Base-by-base conservation (phyloP, 2,113 vertebrate genomes). In the Lamprologus tigripictilis region DNA sequence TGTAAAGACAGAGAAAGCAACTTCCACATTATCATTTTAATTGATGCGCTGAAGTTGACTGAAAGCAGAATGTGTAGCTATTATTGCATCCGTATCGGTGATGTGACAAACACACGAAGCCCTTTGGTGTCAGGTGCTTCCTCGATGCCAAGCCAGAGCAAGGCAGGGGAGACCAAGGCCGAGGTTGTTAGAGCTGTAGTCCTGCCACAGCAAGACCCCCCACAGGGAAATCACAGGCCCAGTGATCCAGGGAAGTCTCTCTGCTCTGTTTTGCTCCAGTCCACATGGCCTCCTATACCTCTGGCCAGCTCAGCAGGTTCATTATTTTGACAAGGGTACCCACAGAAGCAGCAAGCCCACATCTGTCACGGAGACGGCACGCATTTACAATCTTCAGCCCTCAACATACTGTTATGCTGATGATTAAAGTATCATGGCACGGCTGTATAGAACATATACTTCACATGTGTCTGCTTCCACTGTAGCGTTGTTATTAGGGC, bases 181-280 rank as follows among this genome's bases (percentile, higher is more conserved):
- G 61, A 89, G 88, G 90, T 92, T 94, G 92, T 95, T 94, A 92
- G 89, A 89, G 84, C 84, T 91, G 82, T 84, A 79, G 78, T 58
- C 58, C 89, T 81, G 91, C 87, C 90, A 87, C 54, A 84, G 86
- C 61, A 68, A 82, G 84, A 87, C 86, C 89, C 84, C 92, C 92
- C 81, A 89, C 86, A 89, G 93, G 95, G 94, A 96, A 96, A 95
- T 95, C 92, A 94, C 86, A 88, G 87, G 83, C 87, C 90, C 91
- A 89, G 87, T 92, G 91, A 95, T 94, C 92, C 93, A 88, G 79
- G 81, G 91, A 92, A 92, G 58, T 86, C 91, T 92, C 87, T 71
- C 53, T 51, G 83, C 91, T 82, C 86, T 91, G 91, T 84, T 93
- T 83, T 80, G 63, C 90, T 80, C 73, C 73, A 76, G 90, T 89